Percentiles rank a stretch among this genome's conserved stretches.
Evolutionary conservation across 2,888 invertebrate genomes (phyloP).

Genomic region (Malthinus seriepunctatus): DNA sequence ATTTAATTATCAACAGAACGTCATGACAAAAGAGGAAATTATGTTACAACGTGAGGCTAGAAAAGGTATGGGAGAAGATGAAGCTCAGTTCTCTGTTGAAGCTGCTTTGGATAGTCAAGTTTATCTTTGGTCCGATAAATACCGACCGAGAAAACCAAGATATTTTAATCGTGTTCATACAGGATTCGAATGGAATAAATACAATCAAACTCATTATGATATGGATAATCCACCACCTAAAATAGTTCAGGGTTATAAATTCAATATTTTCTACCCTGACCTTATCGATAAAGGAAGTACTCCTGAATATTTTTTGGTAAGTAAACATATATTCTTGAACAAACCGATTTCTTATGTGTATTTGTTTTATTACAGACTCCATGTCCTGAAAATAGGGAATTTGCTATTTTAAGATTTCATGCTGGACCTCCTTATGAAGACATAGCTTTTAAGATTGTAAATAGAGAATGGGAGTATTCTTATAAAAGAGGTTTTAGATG

Average conservation of each 20-base stretch:
- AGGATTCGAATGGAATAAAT: constrained; percentile 99
- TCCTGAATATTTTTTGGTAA: constrained; percentile 89
- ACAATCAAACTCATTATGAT: constrained; percentile 99
- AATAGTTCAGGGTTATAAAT: constrained; percentile 99
- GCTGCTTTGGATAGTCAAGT: constrained; percentile 82
- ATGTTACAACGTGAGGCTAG: constrained; percentile 80
- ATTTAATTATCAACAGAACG: constrained; percentile 38
- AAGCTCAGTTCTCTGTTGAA: constrained; percentile 91
- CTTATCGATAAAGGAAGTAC: constrained; percentile 91
- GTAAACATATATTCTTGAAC: constrained; percentile 36
- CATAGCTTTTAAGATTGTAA: constrained; percentile 98
- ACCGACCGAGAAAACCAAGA: constrained; percentile 93
- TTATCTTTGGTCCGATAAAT: constrained; percentile 97
- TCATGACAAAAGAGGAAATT: constrained; percentile 58
- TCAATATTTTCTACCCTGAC: constrained; percentile 99
- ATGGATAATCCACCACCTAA: constrained; percentile 99
- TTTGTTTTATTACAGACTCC: constrained; percentile 68
- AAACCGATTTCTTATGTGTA: background rate
- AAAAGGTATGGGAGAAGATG: constrained; percentile 83
- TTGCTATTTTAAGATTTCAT: constrained; percentile 91
- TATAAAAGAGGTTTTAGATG: constrained; percentile 98
- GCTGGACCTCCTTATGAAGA: constrained; percentile 99
- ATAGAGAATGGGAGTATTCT: constrained; percentile 99
- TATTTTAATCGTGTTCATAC: constrained; percentile 97
- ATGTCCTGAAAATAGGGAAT: constrained; percentile 90